Conservation (phyloP, 2,888 invertebrate species). For the Acheta domesticus region DNA sequence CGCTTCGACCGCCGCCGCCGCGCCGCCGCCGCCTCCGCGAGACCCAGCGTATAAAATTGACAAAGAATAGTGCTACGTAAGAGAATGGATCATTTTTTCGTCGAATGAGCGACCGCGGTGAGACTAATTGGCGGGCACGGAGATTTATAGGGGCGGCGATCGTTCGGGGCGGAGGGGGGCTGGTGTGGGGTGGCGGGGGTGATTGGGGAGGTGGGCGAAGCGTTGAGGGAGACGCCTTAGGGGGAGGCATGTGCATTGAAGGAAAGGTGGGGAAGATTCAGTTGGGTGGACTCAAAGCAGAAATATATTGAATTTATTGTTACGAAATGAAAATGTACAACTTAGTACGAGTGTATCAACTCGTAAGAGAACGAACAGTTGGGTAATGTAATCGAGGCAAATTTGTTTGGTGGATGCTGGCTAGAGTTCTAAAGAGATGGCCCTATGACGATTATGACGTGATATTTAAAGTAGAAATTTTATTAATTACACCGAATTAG, state of each 20-base stretch:
- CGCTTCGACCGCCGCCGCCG: neutral
- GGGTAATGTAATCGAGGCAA: too few species aligned
- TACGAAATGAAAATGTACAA: too few species aligned
- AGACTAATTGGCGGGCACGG: neutral
- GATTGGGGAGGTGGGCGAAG: neutral
- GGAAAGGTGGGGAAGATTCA: neutral
- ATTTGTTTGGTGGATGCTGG: too few species aligned
- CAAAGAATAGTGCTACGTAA: neutral
- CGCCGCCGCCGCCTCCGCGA: neutral
- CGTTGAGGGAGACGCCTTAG: neutral
- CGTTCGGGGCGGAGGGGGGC: neutral
- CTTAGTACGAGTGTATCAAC: too few species aligned
- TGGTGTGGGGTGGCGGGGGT: neutral
- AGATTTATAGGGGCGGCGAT: neutral
- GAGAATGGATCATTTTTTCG: slow-evolving; percentile 18
- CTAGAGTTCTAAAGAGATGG: too few species aligned
- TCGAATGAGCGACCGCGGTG: neutral
- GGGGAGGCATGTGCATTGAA: too few species aligned
- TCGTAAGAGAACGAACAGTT: too few species aligned
- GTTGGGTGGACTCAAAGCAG: too few species aligned
- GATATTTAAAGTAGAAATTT: too few species aligned
- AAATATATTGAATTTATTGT: too few species aligned
- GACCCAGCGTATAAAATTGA: neutral
- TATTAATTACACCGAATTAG: too few species aligned
- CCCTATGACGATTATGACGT: too few species aligned